Conservation (phyloP, 2,888 invertebrate species). For the Scaptomyza reducta region DNA sequence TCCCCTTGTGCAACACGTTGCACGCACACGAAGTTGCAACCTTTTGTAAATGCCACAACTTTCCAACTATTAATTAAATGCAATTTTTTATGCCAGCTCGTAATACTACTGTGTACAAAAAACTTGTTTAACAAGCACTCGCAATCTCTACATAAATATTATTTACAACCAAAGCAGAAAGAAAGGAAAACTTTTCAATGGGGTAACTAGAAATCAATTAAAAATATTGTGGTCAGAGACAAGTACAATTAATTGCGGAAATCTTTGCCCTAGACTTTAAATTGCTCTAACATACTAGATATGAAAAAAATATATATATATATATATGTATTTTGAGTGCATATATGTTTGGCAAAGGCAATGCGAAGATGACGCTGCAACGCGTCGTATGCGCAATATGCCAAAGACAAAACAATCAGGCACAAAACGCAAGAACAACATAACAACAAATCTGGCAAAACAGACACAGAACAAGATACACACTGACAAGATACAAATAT, state of each 20-base stretch:
- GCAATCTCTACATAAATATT: background rate
- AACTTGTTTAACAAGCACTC: background rate
- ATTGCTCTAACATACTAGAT: background rate
- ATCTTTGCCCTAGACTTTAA: constrained; percentile 29
- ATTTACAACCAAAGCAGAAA: background rate
- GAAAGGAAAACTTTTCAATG: background rate
- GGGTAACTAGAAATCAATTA: background rate
- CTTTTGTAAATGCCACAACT: background rate
- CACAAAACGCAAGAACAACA: constrained; percentile 7
- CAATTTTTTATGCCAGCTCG: background rate
- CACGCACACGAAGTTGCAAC: background rate
- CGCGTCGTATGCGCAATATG: constrained; percentile 51
- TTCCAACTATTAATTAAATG: background rate
- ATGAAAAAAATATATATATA: constrained; percentile 2
- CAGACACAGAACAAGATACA: constrained; percentile 1
- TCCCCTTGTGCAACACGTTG: background rate
- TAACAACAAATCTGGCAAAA: constrained; percentile 15
- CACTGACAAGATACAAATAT: background rate
- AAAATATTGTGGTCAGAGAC: background rate
- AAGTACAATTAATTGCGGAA: constrained; percentile 35
- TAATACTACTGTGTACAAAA: background rate
- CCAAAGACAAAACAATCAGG: constrained; percentile 43
- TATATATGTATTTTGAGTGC: constrained; percentile 2
- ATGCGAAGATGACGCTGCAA: constrained; percentile 51
- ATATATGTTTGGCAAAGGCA: constrained; percentile 30